A percentile compares a stretch with the other conserved stretches of the same genome.
Conservation (phyloP, 1,140 invertebrate species). For the Hyles euphorbiae region DNA sequence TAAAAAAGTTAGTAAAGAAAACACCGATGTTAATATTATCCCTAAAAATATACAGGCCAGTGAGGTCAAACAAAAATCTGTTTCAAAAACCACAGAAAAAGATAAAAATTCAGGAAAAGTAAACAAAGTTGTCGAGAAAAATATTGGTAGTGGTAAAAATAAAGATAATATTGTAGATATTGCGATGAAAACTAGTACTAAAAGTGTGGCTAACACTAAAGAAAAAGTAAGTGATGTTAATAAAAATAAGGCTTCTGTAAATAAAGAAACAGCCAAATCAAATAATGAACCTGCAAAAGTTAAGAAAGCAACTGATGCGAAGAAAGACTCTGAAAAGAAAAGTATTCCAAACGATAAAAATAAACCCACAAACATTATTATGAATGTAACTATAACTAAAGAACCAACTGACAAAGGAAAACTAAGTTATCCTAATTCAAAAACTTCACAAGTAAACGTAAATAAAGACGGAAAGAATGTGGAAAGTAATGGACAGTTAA, state of each 20-base stretch:
- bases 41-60: not conserved
- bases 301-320: not conserved
- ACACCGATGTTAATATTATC: not conserved
- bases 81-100: not conserved
- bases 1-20: constrained; percentile 4
- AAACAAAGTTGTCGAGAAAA: not conserved
- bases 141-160: not conserved
- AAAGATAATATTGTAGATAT: not conserved
- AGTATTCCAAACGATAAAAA: not conserved
- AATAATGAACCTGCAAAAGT: not conserved
- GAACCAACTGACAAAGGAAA: constrained; percentile 1
- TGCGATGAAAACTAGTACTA: not conserved
- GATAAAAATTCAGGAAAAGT: not conserved
- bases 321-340: not conserved
- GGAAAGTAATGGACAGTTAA: not conserved
- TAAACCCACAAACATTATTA: not conserved
- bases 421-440: not conserved
- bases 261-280: not conserved
- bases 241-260: too few relatives aligned
- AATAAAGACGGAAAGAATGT: not conserved
- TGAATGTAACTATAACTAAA: not conserved
- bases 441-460: too few relatives aligned
- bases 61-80: not conserved
- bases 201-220: not conserved
- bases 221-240: not conserved